Evolutionary conservation across 2,113 vertebrate genomes (phyloP).

Genomic region (Heliornis fulica): DNA sequence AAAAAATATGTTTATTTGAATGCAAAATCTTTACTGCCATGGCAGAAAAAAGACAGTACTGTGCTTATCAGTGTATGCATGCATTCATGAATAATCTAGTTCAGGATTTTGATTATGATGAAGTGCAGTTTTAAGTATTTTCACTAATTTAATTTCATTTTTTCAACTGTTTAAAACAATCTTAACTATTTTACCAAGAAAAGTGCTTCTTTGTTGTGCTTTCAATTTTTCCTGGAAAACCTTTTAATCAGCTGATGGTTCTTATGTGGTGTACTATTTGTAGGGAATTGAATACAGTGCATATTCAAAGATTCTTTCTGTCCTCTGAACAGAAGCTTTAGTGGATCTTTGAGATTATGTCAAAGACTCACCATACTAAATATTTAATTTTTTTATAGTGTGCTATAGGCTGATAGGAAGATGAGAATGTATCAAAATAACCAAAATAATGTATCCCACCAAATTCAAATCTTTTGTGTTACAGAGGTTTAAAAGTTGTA

Average conservation of each 20-base stretch:
- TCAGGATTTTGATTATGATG: background rate
- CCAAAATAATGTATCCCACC: background rate
- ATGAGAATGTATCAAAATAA: background rate
- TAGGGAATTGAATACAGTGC: background rate
- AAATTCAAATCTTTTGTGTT: background rate
- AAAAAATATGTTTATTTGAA: background rate
- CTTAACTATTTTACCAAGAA: background rate
- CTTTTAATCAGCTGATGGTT: background rate
- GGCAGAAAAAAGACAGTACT: background rate
- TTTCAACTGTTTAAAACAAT: background rate
- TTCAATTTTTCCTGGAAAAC: constrained; percentile 1
- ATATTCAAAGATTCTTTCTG: background rate
- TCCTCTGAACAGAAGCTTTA: background rate
- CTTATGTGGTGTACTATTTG: background rate
- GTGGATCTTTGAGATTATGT: background rate
- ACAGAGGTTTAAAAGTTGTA: background rate
- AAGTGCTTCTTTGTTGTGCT: background rate
- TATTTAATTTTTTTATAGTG: background rate
- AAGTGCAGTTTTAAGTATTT: constrained; percentile 23
- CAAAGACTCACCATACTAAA: background rate
- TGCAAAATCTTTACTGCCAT: background rate
- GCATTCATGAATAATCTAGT: background rate
- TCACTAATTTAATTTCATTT: background rate
- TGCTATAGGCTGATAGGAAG: background rate
- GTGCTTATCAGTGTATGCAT: background rate